A percentile compares a stretch with the other conserved stretches of the same genome.
These are phyloP conservation scores for Heliornis fulica DNA, from an alignment of 2,113 vertebrate genomes.

Conservation along the genomic window DNA sequence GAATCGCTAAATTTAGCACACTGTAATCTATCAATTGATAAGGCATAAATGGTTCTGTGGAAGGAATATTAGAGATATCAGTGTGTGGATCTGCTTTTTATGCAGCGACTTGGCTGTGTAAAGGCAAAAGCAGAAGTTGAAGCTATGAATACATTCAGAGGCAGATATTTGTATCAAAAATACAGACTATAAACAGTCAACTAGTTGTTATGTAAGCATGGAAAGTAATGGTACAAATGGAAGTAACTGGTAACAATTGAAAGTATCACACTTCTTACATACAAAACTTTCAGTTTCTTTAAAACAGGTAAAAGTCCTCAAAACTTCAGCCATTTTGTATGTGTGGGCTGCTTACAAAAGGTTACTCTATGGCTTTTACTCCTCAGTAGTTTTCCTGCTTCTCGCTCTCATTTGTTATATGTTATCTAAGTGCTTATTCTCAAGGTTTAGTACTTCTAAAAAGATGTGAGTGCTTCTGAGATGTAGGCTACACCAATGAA, in stretches of 20 bases:
- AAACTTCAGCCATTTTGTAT: not conserved
- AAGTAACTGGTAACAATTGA: not conserved
- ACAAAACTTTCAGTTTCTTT: not conserved
- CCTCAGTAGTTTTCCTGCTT: not conserved
- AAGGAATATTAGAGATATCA: not conserved
- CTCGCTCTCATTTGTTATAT: not conserved
- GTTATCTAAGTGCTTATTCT: not conserved
- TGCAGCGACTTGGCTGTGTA: not conserved
- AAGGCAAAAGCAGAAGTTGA: not conserved
- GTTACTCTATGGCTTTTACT: not conserved
- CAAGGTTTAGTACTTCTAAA: not conserved
- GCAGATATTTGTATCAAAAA: not conserved
- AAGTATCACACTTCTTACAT: not conserved
- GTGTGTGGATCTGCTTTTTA: not conserved
- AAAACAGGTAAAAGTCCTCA: not conserved
- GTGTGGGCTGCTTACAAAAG: not conserved
- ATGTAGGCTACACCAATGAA: not conserved
- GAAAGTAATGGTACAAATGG: not conserved
- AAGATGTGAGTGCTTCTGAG: not conserved
- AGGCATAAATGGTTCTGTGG: not conserved
- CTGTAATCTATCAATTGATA: not conserved
- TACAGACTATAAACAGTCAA: rapidly evolving
- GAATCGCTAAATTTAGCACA: not conserved
- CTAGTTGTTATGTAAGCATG: not conserved
- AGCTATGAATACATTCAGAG: not conserved